Evolutionary conservation across 2,888 invertebrate species (phyloP).

Genomic region (Resseliella maxima): DNA sequence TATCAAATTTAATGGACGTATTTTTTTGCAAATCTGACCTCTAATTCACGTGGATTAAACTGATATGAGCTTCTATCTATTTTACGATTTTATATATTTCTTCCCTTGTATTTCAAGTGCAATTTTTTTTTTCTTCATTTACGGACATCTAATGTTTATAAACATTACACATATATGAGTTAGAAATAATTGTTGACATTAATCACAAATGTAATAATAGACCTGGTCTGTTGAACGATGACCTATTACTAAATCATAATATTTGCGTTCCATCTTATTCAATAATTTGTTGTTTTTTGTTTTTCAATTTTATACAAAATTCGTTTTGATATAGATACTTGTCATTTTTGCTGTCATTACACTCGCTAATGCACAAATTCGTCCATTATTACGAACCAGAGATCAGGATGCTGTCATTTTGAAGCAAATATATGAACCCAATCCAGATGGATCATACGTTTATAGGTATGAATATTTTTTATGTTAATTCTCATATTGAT

Average conservation of each 20-base stretch:
- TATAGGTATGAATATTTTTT: slow-evolving; percentile 67
- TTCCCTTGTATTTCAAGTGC: no score
- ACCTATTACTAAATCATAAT: slow-evolving; percentile 31
- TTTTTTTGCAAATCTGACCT: background rate
- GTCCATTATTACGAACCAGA: slow-evolving; percentile 63
- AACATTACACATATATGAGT: no score
- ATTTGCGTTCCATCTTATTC: background rate
- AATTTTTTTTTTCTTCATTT: no score
- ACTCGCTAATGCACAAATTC: slow-evolving; percentile 65
- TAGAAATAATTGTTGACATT: background rate
- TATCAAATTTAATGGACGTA: slow-evolving; percentile 6
- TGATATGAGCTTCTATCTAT: no score
- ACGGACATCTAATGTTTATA: no score
- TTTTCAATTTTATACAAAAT: background rate
- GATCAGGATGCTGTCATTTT: slow-evolving; percentile 69
- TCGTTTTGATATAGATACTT: slow-evolving; percentile 64
- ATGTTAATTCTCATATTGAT: slow-evolving; percentile 14
- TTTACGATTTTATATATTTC: no score
- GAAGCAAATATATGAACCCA: slow-evolving; percentile 69
- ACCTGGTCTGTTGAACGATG: background rate
- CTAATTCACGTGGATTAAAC: no score
- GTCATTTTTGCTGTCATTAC: slow-evolving; percentile 63
- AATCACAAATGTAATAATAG: background rate
- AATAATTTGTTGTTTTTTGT: background rate
- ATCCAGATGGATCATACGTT: slow-evolving; percentile 69